A percentile compares a stretch with the other conserved stretches of the same genome.
These are phyloP conservation scores for Amblyornis subalaris DNA, from an alignment of 2,113 vertebrate species.

Conservation along the genomic window DNA sequence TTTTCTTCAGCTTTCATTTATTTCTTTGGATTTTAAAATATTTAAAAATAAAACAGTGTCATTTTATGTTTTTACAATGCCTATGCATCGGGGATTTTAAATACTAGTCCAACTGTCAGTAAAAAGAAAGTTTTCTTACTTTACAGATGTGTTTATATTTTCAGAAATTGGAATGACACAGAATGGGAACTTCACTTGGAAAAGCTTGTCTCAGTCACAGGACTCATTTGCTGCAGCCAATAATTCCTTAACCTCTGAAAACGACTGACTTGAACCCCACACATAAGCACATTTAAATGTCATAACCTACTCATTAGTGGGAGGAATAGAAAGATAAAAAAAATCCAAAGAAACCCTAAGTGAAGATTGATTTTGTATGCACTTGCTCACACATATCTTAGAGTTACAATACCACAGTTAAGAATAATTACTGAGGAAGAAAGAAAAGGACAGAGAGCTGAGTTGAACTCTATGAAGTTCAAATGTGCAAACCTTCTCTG, in stretches of 20 bases:
- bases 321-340: background rate
- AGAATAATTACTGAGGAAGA: background rate
- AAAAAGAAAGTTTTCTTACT: background rate
- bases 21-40: background rate
- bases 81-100: background rate
- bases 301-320: background rate
- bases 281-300: background rate
- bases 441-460: background rate
- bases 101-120: background rate
- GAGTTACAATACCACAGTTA: background rate
- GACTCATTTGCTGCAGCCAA: background rate
- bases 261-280: background rate
- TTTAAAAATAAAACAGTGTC: background rate
- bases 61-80: background rate
- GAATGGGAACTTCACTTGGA: background rate
- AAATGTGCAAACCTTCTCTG: background rate
- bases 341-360: background rate
- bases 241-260: slow-evolving; percentile 3
- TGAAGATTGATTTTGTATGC: slow-evolving; percentile 10
- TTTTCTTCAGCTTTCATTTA: background rate
- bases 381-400: background rate
- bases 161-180: background rate
- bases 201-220: background rate
- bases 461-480: slow-evolving; percentile 18
- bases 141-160: background rate